phyloP scores from a whole-genome alignment of 2,888 invertebrate genomes.

The Euzophera pinguis region DNA sequence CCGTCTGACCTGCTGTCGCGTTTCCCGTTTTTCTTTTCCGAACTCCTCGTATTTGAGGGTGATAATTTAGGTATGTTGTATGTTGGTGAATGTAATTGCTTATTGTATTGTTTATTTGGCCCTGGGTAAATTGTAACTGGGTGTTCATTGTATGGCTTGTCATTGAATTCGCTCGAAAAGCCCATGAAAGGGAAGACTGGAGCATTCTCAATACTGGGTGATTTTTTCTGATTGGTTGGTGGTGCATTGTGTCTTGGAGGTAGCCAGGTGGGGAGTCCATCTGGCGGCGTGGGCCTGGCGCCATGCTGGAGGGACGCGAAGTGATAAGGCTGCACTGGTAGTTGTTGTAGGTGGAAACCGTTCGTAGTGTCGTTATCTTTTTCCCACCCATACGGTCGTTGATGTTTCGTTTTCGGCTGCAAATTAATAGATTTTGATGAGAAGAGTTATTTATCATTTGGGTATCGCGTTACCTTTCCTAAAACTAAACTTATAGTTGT shows the following conservation, averaged over 20 bases:
- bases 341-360: constrained; percentile 72
- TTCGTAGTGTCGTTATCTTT: constrained; percentile 62
- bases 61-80: constrained; percentile 59
- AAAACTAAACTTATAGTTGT: no score
- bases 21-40: constrained; percentile 57
- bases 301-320: constrained; percentile 86
- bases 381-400: constrained; percentile 87
- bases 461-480: no score
- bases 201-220: constrained; percentile 67
- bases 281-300: constrained; percentile 60
- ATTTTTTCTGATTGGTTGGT: constrained; percentile 47
- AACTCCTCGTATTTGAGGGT: constrained; percentile 61
- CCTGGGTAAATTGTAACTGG: constrained; percentile 84
- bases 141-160: constrained; percentile 81
- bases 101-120: constrained; percentile 62
- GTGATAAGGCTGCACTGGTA: constrained; percentile 81
- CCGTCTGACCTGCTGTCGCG: constrained; percentile 65
- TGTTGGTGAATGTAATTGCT: constrained; percentile 65
- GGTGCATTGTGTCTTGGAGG: constrained; percentile 54
- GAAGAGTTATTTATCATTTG: no score
- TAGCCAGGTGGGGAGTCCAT: constrained; percentile 58
- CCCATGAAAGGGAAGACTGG: constrained; percentile 74
- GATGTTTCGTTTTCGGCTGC: constrained; percentile 88
- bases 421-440: constrained; percentile 38
- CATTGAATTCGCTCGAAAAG: constrained; percentile 70